Conservation (phyloP, 2,888 invertebrate species). For the Tachina lurida region DNA sequence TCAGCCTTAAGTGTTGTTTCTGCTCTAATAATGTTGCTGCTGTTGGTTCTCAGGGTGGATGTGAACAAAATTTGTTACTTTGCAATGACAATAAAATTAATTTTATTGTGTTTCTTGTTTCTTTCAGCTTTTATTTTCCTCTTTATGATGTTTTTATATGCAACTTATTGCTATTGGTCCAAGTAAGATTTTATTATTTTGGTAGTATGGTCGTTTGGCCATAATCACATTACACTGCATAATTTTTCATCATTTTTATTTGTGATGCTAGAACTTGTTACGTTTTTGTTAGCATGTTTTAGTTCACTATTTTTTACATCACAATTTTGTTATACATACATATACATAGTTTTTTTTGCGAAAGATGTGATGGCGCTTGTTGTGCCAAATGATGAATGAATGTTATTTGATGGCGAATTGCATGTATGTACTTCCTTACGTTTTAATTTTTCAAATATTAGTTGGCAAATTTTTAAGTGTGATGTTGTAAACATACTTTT, state of each 20-base stretch:
- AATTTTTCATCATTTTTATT: slow-evolving; percentile 38
- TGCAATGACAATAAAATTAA: slow-evolving; percentile 60
- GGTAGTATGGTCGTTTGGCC: slow-evolving; percentile 39
- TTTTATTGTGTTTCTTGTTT: slow-evolving; percentile 55
- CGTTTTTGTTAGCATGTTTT: background rate
- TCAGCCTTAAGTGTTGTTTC: slow-evolving; percentile 53
- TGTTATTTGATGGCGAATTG: slow-evolving; percentile 19
- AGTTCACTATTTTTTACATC: background rate
- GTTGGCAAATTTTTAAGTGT: slow-evolving; percentile 5
- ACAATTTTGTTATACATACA: background rate
- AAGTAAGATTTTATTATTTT: slow-evolving; percentile 41
- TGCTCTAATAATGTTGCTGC: slow-evolving; percentile 25
- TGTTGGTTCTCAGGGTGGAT: slow-evolving; percentile 10
- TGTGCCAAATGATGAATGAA: slow-evolving; percentile 59
- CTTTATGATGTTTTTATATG: background rate
- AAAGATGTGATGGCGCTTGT: slow-evolving; percentile 47
- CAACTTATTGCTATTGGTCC: slow-evolving; percentile 62
- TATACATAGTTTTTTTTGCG: background rate
- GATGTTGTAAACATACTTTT: background rate
- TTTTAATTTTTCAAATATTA: background rate
- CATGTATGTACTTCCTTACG: background rate
- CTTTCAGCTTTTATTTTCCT: slow-evolving; percentile 18
- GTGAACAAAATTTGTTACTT: slow-evolving; percentile 33
- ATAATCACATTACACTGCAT: slow-evolving; percentile 49
- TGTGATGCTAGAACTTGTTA: slow-evolving; percentile 11